These are phyloP conservation scores for Oxytorus armatus DNA, from an alignment of 2,888 invertebrate species.

Conservation along the genomic window DNA sequence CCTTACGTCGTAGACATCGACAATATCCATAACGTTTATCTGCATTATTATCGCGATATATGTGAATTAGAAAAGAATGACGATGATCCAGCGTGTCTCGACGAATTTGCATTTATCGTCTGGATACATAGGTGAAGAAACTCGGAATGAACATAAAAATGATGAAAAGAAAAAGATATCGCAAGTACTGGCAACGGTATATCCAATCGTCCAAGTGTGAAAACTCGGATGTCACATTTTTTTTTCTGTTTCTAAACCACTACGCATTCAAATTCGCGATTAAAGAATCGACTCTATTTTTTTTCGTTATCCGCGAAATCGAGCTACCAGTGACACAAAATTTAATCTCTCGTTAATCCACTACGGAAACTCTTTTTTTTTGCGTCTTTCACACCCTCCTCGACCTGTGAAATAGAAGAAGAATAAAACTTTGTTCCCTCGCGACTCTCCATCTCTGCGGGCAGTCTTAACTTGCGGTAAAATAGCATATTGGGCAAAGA, in stretches of 20 bases:
- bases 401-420: slow-evolving; percentile 29
- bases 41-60: slow-evolving; percentile 30
- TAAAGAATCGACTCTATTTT: background rate
- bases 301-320: background rate
- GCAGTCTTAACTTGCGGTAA: slow-evolving; percentile 56
- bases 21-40: slow-evolving; percentile 16
- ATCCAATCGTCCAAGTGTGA: slow-evolving; percentile 18
- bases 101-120: slow-evolving; percentile 70
- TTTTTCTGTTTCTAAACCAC: slow-evolving; percentile 28
- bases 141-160: slow-evolving; percentile 5
- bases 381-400: background rate
- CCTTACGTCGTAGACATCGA: slow-evolving; percentile 5
- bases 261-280: slow-evolving; percentile 1
- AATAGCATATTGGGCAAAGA: slow-evolving; percentile 77
- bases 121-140: slow-evolving; percentile 79
- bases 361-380: background rate
- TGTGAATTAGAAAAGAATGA: background rate
- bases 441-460: slow-evolving; percentile 48
- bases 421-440: slow-evolving; percentile 38
- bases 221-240: slow-evolving; percentile 45
- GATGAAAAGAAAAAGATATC: slow-evolving; percentile 11
- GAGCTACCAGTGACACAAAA: background rate
- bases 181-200: background rate
- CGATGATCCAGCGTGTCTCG: background rate
- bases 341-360: background rate